Evolutionary conservation across 2,113 vertebrate genomes (phyloP), one percentile per base, ranked within the genome.

Genomic region (Rana temporaria): DNA sequence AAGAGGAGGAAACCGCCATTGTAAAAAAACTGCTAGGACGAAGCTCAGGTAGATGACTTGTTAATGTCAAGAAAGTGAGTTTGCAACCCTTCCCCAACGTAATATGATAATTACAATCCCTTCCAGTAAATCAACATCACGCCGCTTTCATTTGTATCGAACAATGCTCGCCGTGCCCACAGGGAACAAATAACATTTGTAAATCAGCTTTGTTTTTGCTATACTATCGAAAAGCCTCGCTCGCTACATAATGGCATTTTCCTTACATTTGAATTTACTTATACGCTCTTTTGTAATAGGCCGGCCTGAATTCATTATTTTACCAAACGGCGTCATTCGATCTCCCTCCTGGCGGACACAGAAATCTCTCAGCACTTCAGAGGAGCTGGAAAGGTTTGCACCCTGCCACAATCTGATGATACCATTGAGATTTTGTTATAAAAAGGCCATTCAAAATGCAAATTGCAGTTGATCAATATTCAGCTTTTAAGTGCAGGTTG

Each of bases 51-150:
- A 63, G 60, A 26, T 24, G 15, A 0, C 15, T 65, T 65, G 24
- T 30, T 65, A 30, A 11, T 30, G 71, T 4, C 16, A 15, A 15
- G 4, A 24, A 48, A 34, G 71, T n/a, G 38, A 5, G 22, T 60
- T 48, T 11, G 55, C 55, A 59, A 26, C 71, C 57, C 71, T 38
- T 59, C 57, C 59, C 30, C 2, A 32, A 74, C 18, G n/a, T 60
- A 59, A 74, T 74, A 60, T 22, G 52, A 74, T 74, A 60, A 74
- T 74, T 20, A 60, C 71, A 59, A 74, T 74, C 59, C 59, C 26
- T 59, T 57, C 63, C 14, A 11, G 73, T 76, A 60, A 63, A 76
- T 76, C 73, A 63, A 32, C 48, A 76, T 63, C 38, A 8, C 38
- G 22, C 59, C 24, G 6, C 20, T 52, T 62, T 63, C 63, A 53